Evolutionary conservation across 2,888 invertebrate genomes (phyloP), one percentile per base, ranked within the genome.

Genomic region (Sinohyriopsis cumingii): DNA sequence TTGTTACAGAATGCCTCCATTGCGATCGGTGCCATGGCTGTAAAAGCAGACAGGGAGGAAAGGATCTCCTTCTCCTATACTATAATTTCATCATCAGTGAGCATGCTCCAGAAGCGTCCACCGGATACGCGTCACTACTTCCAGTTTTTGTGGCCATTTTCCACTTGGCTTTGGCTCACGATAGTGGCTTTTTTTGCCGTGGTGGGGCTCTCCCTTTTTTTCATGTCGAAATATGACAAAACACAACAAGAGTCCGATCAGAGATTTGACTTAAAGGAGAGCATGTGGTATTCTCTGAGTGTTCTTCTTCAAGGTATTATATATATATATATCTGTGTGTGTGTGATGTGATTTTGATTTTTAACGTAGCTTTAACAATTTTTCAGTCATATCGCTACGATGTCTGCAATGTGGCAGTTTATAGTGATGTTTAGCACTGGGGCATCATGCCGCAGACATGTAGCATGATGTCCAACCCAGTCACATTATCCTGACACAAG

Each of bases 211-310:
- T 77, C 84, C 1, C 73, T 86, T n/a, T 86, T 73, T 65, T 70
- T 82, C n/a, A 86, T 86, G 85, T 81, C 79, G 57, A 77, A 78
- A 45, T 86, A 82, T 63, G 86, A 86, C 67, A 80, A 80, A 53
- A 86, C 85, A 0, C 85, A 85, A 66, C 66, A 73, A 18, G 75
- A 71, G 7, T 74, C 80, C 6, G 81, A 81, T 56, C 82, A 84
- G 66, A 77, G 76, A 62, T 86, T 86, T 72, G 83, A 86, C 73
- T 72, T 86, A 18, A 84, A 85, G 71, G 86, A 86, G 65, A 86
- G 85, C 67, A 74, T 83, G 65, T 86, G 86, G 86, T 86, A 86
- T 70, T 81, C 85, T 3, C 65, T 84, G n/a, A 86, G 85, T 63
- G 83, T 86, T 33, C 53, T 86, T 20, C 75, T 86, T 22, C 83